Evolutionary conservation across 2,888 invertebrate species (phyloP), one percentile per base, ranked within the genome.

Genomic region (Oconnorella tubifera): DNA sequence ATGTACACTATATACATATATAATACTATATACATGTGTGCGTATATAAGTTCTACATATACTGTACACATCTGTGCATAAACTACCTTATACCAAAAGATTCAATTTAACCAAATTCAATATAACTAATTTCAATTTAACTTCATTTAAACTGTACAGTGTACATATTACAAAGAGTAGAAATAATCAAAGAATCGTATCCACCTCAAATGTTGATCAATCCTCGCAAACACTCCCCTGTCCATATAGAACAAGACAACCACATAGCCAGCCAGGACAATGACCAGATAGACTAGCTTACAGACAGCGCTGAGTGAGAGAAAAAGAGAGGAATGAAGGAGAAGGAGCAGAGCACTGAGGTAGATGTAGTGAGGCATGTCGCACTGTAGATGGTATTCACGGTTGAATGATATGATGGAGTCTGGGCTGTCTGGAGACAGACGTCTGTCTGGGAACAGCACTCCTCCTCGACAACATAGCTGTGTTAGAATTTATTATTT

Each of bases 301-400:
- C 92, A 86, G 70, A 91, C 82, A 71, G 93, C 90, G 6, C 92
- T 91, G 60, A 94, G 85, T 68, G 89, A 85, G 59, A 93, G 85
- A 82, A 93, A 94, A 66, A 92, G 88, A 0, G 92, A 90, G 32
- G 92, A 90, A 0, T 90, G 88, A 65, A 94, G 85, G 83, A 90
- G 90, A 61, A 90, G 90, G 72, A 94, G 85, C 62, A 91, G 87
- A 75, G 92, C 91, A 14, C 91, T 91, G 19, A 93, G 83, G 3
- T 91, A 89, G 51, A 93, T 89, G 82, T 94, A 95, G 65, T 92
- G 88, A 0, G 94, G 94, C 63, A 92, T 68, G 57, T 68, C 67
- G 67, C 82, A 82, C 25, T 88, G 88, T 59, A 91, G 85, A 78
- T 92, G 91, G 29, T 62, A 62, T 53, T 64, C 53, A n/a, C 58